These are phyloP conservation scores for Guaruba guarouba DNA, from an alignment of 2,113 vertebrate species.

Conservation along the genomic window DNA sequence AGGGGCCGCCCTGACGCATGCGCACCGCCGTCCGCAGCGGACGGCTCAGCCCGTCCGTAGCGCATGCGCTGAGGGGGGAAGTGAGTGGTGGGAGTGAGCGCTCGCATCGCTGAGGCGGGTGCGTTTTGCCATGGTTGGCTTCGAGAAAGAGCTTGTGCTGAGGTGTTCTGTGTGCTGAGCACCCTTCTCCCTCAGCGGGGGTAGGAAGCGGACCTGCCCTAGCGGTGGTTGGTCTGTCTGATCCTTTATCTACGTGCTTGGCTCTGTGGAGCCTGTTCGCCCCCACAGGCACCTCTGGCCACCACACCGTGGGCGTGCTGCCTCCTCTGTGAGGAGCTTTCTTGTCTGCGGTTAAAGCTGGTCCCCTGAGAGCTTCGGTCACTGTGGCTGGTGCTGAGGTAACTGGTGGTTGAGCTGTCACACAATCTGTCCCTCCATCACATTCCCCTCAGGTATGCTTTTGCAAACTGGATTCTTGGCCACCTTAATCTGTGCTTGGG, in stretches of 20 bases:
- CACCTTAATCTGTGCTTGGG: neutral
- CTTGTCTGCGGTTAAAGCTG: neutral
- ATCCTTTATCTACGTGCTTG: fast-evolving
- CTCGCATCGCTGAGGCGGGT: fast-evolving
- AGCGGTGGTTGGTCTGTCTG: too few species aligned
- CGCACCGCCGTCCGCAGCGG: neutral
- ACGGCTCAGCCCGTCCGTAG: fast-evolving
- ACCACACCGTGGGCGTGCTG: fast-evolving
- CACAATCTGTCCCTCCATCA: neutral
- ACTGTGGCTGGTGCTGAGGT: neutral
- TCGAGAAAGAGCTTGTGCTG: fast-evolving
- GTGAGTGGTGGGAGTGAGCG: fast-evolving
- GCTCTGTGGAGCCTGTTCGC: neutral
- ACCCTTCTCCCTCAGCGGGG: fast-evolving
- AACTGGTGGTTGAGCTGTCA: neutral
- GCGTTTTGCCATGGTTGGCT: fast-evolving
- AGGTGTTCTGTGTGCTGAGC: too few species aligned
- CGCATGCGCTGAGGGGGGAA: neutral
- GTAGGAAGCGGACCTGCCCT: neutral
- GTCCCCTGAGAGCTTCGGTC: fast-evolving
- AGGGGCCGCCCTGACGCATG: neutral
- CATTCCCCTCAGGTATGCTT: neutral
- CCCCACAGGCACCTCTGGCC: neutral
- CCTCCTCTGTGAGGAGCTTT: neutral
- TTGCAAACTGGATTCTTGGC: neutral